phyloP scores from a whole-genome alignment of 2,888 invertebrate species.

The Notodonta ziczac region DNA sequence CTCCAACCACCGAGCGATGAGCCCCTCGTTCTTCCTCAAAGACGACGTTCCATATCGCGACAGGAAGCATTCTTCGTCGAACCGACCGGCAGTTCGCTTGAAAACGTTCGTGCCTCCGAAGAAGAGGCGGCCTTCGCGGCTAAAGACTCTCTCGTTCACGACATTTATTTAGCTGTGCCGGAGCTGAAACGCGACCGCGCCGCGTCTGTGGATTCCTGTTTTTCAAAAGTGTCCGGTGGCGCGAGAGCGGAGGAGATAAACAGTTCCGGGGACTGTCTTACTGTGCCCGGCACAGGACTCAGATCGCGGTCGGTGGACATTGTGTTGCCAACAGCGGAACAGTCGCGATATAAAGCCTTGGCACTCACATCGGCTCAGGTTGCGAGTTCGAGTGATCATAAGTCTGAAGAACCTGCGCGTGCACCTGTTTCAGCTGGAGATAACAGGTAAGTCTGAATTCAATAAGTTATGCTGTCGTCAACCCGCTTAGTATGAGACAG shows the following conservation, averaged over 20 bases:
- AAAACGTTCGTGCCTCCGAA: conserved; percentile 87
- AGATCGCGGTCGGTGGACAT: conserved; percentile 94
- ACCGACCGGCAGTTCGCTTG: conserved; percentile 88
- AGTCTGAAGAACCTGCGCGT: conserved; percentile 46
- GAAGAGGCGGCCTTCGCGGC: conserved; percentile 61
- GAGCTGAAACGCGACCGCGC: conserved; percentile 93
- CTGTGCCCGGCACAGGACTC: conserved; percentile 89
- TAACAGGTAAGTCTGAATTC: conserved; percentile 61
- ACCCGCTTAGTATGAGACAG: not conserved
- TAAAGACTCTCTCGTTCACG: conserved; percentile 84
- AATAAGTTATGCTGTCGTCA: not conserved
- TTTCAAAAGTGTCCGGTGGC: conserved; percentile 90
- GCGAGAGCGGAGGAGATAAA: conserved; percentile 89
- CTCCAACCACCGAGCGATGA: conserved; percentile 81
- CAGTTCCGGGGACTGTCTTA: conserved; percentile 85
- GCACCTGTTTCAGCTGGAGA: conserved; percentile 51
- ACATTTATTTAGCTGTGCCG: conserved; percentile 92
- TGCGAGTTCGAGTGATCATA: conserved; percentile 49
- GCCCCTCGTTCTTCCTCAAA: conserved; percentile 72
- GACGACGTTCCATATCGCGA: conserved; percentile 90
- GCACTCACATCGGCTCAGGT: conserved; percentile 86
- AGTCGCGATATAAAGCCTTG: conserved; percentile 93
- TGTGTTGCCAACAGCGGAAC: conserved; percentile 93
- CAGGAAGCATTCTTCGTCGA: conserved; percentile 93
- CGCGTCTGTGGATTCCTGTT: conserved; percentile 94